A percentile compares a stretch with the other conserved stretches of the same genome.
These are phyloP conservation scores for Lasioglossum villosulum DNA, from an alignment of 2,888 invertebrate genomes.

Conservation along the genomic window DNA sequence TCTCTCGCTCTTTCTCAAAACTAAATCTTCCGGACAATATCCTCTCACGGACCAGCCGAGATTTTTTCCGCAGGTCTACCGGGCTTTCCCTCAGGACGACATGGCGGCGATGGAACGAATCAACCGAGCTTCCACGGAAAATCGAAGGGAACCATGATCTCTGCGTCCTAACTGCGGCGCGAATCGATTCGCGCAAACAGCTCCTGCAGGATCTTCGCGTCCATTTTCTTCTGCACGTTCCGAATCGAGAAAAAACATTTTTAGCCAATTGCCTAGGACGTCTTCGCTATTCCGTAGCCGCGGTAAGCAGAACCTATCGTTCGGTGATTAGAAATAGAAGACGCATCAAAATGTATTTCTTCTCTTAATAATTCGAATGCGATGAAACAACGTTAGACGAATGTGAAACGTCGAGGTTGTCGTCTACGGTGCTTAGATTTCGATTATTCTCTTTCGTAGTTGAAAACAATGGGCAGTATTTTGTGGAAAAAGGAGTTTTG, in stretches of 20 bases:
- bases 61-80: slow-evolving; percentile 25
- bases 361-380: too few species aligned
- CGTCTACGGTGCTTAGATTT: too few species aligned
- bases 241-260: background rate
- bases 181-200: slow-evolving; percentile 9
- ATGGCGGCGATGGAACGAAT: slow-evolving; percentile 56
- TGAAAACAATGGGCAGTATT: background rate
- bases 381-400: too few species aligned
- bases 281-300: background rate
- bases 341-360: too few species aligned
- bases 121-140: slow-evolving; percentile 16
- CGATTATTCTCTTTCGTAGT: background rate
- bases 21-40: slow-evolving; percentile 24
- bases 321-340: too few species aligned
- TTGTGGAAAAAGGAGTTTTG: background rate
- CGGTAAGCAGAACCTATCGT: too few species aligned
- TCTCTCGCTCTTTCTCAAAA: background rate
- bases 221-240: background rate
- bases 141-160: slow-evolving; percentile 15
- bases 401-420: too few species aligned
- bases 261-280: background rate
- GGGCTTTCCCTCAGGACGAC: background rate
- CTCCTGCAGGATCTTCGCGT: background rate
- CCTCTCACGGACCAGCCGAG: background rate
- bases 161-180: background rate